Evolutionary conservation across 2,797 vertebrate species (phyloP), one percentile per base, ranked within the genome.

Genomic region (Pseudochirops corinnae): DNA sequence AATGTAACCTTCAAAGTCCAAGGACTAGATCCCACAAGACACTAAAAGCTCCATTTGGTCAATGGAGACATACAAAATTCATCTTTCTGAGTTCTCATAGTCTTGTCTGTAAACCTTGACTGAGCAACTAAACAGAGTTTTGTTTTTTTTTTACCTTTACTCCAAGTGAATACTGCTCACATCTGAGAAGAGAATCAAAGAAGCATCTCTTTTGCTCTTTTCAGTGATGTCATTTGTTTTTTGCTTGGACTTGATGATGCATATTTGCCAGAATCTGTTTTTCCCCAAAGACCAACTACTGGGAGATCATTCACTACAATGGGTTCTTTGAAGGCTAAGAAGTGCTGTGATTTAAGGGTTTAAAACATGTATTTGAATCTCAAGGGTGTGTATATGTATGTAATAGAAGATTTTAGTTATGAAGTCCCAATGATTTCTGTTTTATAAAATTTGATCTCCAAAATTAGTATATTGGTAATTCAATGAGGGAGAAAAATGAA

Each of bases 261-360:
- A 55, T 21, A 62, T 50, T 92, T 93, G 39, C n/a, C 9, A 90
- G 60, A 91, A 92, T 93, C 87, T 94, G n/a, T 29, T 67, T 82
- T 82, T 82, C 18, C 18, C 18, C 7, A 46, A 82, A 82, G 67
- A 39, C n/a, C 14, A 74, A 5, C 7, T 39, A 18, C 0, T 74
- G 67, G n/a, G 67, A 74, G 67, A 74, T 74, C n/a, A 26, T 90
- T 62, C 29, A 46, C 74, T n/a, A 33, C 33, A 82, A 31, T 33
- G 92, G 26, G 3, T 74, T 90, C 14, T 92, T 56, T 95, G 56
- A 91, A 50, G 53, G 14, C 46, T 94, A 28, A 94, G 50, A 92
- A 52, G 1, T 55, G 56, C n/a, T 33, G 50, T 56, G 87, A 93
- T 90, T 94, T 39, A 13, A 16, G 90, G 29, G 14, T 87, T 92